phyloP scores from a whole-genome alignment of 1,140 invertebrate species.

The Oscheius sp. region DNA sequence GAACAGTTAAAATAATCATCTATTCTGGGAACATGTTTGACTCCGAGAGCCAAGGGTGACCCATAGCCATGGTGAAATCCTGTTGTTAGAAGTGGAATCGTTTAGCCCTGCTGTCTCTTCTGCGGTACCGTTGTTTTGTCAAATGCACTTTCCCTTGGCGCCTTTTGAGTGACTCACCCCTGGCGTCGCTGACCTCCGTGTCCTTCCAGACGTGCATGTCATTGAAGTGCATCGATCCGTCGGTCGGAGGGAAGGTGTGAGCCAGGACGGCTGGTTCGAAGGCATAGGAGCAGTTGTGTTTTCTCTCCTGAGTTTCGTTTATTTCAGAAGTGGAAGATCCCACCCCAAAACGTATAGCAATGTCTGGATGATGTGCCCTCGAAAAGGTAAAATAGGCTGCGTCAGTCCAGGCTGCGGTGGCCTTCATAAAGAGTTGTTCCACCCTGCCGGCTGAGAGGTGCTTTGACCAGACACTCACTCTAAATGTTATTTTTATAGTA shows the following conservation, averaged over 20 bases:
- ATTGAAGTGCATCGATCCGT: background rate
- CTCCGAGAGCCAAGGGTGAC: no score
- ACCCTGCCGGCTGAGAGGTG: background rate
- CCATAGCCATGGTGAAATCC: no score
- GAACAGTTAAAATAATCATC: no score
- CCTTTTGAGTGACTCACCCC: no score
- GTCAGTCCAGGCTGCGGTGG: background rate
- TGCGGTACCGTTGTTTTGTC: no score
- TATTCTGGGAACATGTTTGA: no score
- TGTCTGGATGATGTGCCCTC: background rate
- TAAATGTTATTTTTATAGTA: background rate
- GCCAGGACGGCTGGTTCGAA: background rate
- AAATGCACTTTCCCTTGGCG: no score
- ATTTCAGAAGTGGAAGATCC: no score
- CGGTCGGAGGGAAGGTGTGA: background rate
- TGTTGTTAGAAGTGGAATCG: no score
- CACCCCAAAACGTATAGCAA: background rate
- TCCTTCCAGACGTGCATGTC: background rate
- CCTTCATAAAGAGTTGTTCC: background rate
- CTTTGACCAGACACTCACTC: background rate
- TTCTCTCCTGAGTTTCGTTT: background rate
- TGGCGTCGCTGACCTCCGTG: background rate
- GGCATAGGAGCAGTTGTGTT: background rate
- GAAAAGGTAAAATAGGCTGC: background rate
- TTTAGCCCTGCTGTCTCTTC: no score